Base-by-base conservation (phyloP, 2,888 invertebrate species). In the Lasiommata megera region DNA sequence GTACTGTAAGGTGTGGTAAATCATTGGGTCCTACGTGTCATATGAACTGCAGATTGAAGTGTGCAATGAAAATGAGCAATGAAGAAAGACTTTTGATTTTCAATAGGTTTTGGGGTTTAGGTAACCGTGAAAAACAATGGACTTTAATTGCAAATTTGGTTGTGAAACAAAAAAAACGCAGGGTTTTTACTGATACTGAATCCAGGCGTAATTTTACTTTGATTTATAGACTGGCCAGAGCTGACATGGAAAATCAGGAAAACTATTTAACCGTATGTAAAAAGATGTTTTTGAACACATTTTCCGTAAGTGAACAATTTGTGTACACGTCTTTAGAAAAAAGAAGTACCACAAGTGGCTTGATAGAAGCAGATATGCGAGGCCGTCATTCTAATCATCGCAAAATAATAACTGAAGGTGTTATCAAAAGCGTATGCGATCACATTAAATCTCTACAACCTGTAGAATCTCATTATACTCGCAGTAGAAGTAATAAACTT, bases 1-100 rank as follows among this genome's bases (percentile, higher is more conserved):
- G 46, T 46, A 46, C 46, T 16, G 16, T 31, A 29, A 46, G 46
- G 31, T 46, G 36, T 36, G 36, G 36, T n/a, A 36, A 36, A 36
- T 36, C 36, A 1, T 36, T 36, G 36, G 36, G 36, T 36, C 36
- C 36, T 36, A 36, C 36, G 6, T 36, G 36, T 36, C 36, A 36
- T 36, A 36, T 36, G n/a, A 31, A 7, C 8, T 31, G 31, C 7
- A 9, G 31, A 31, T 9, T 9, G 7, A 7, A 31, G 7, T 31
- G 31, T 7, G 3, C 3, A 1, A 31, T 8, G 31, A 31, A 31
- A 31, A 6, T 31, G 3, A 31, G 31, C 7, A 5, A 23, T 23
- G 5, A 5, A 23, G 23, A 23, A 5, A 2, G 23, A 23, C 2
- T 3, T 23, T 2, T 6, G 3, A 31, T 31, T 31, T 31, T 31